Conservation (phyloP, 1,140 invertebrate species). For the Xylocopa sonorina region DNA sequence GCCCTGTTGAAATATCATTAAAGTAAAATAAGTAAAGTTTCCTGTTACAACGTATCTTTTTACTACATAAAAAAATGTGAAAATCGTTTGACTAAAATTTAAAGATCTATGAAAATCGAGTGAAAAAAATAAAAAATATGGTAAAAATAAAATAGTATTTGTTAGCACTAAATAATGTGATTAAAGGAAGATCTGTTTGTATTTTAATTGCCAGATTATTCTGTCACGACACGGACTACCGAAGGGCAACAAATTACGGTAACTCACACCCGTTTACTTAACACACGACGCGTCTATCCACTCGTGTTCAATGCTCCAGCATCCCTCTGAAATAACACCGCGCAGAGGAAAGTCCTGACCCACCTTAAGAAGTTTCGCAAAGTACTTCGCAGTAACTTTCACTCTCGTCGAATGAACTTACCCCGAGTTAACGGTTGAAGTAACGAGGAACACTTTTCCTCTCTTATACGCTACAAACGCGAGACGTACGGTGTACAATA, state of each 20-base stretch:
- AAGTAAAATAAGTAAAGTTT: neutral
- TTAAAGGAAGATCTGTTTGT: neutral
- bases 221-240: too few species aligned
- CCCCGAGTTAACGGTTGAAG: slow-evolving; percentile 66
- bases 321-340: slow-evolving; percentile 70
- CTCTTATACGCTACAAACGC: slow-evolving; percentile 24
- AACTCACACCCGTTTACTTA: slow-evolving; percentile 42
- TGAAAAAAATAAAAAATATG: too few species aligned
- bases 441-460: slow-evolving; percentile 69
- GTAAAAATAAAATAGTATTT: too few species aligned
- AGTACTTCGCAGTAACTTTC: slow-evolving; percentile 70
- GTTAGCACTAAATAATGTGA: neutral
- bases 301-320: slow-evolving; percentile 55
- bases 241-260: slow-evolving; percentile 48
- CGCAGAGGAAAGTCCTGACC: slow-evolving; percentile 65
- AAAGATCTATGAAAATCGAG: too few species aligned
- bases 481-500: neutral
- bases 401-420: slow-evolving; percentile 68
- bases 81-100: too few species aligned
- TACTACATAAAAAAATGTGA: too few species aligned
- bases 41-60: neutral
- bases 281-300: slow-evolving; percentile 36
- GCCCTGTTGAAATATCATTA: neutral
- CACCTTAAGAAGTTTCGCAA: slow-evolving; percentile 70
- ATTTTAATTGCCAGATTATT: neutral